Base-by-base conservation (phyloP, 2,797 vertebrate genomes). In the Enteromius radiatus region DNA sequence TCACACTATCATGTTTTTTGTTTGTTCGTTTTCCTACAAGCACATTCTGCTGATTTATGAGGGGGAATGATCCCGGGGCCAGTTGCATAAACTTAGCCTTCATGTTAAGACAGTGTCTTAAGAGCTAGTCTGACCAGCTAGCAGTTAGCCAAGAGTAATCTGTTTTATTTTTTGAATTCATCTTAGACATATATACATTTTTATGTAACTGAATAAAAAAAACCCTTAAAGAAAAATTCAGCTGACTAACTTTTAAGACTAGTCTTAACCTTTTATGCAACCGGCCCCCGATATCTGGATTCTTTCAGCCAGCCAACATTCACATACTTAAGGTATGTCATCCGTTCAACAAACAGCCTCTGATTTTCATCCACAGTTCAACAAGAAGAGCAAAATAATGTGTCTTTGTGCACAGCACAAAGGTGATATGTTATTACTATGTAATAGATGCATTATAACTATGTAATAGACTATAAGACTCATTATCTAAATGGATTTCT, bases 321-420 rank as follows among this genome's bases (percentile, higher is more conserved):
- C 59, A 85, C 76, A 77, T 33, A 28, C 75, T 75, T 67, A n/a
- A 59, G 76, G 33, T 61, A 73, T 76, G 12, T 73, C 26, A 69
- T 68, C 71, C 52, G 45, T 52, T 80, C 33, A 80, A 49, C 26
- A 68, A 76, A 26, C 56, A 45, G 38, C n/a, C 56, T 41, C 45
- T n/a, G 52, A 11, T 41, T 56, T 65, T 41, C 47, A 68, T 56
- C 63, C 36, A 76, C 81, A 76, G 33, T 82, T 38, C 71, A 76
- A 76, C 19, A 77, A 69, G 8, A 43, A 78, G 36, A 80, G 71
- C 76, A 71, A 26, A 76, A 61, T 70, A 52, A 70, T 63, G 73
- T n/a, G 5, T 87, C 82, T 78, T 88, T 84, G 80, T 90, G 86
- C 88, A 88, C 88, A 87, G 86, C 88, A 89, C 89, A 91, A 88